Conservation (phyloP, 1,140 invertebrate species). For the Drosophila fuyamai region DNA sequence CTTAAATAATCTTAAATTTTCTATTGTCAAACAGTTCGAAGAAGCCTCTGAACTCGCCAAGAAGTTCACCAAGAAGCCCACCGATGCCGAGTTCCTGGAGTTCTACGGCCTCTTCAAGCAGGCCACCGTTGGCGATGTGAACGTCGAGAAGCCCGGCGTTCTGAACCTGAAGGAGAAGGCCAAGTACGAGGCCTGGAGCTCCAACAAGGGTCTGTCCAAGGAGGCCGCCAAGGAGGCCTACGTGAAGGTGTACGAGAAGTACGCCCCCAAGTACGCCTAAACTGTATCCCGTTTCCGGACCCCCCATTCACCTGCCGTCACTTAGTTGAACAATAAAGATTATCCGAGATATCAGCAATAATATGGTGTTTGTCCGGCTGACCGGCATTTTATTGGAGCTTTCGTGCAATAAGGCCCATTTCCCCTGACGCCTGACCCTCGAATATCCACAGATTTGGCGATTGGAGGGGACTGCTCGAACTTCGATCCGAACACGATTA, state of each 20-base stretch:
- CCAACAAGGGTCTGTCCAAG: conserved; percentile 90
- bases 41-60: conserved; percentile 91
- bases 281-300: conserved; percentile 1
- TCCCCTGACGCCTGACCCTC: conserved; percentile 1
- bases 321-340: conserved; percentile 39
- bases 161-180: conserved; percentile 97
- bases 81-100: conserved; percentile 92
- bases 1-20: too few relatives aligned
- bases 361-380: conserved; percentile 21
- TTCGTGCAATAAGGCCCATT: conserved; percentile 17
- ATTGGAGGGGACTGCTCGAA: conserved; percentile 29
- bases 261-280: conserved; percentile 84
- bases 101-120: conserved; percentile 96
- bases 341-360: conserved; percentile 31
- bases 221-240: conserved; percentile 94
- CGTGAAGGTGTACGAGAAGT: conserved; percentile 89
- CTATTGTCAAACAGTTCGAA: conserved; percentile 87
- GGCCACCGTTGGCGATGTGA: conserved; percentile 91
- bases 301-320: conserved; percentile 26
- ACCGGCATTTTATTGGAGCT: conserved; percentile 47
- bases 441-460: background rate
- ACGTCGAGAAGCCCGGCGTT: conserved; percentile 93
- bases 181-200: conserved; percentile 97
- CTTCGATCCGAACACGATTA: conserved; percentile 43
- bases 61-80: conserved; percentile 90